Evolutionary conservation across 2,888 invertebrate genomes (phyloP), one percentile per base, ranked within the genome.

Genomic region (Drosophila ustulata): DNA sequence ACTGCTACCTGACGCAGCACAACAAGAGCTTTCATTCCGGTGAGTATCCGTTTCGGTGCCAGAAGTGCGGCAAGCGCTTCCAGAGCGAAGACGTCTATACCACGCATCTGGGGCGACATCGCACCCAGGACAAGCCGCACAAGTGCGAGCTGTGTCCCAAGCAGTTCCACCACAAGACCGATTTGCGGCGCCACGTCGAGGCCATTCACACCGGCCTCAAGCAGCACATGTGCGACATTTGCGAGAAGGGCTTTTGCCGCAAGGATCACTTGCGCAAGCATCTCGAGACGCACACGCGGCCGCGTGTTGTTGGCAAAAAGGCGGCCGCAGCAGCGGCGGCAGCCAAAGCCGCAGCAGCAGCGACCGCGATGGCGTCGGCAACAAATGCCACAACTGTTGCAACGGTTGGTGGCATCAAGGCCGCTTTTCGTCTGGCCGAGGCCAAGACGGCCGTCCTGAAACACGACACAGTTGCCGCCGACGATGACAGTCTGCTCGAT

Each of bases 201-300:
- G 94, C 96, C 80, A 91, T 90, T 13, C 97, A 97, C 91, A 96
- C 96, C n/a, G 97, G 96, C 52, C 94, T 95, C 87, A 97, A 97
- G 91, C 97, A 97, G 45, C 97, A 95, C 91, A 94, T 94, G 74
- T 98, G 97, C 92, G 94, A 95, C 81, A 94, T 94, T 72, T 98
- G 97, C 92, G 95, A 95, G 70, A 97, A 97, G 92, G 96, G 97
- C 55, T 98, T 98, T 92, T 97, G 97, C 84, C 94, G 97, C 79
- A 96, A 97, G 92, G 97, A 98, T 93, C 97, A 97, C 92, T 96
- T 97, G 97, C 94, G 96, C 78, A 97, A 97, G 92, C 97, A 97
- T 92, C 94, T 94, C 81, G 96, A 96, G 82, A 97, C 96, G 56
- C 97, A 97, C 93, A 87, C 69, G 45, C 94, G 94, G 58, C 95